These are phyloP conservation scores for Eurytemora carolleeae DNA, from an alignment of 1,140 invertebrate species.

Conservation along the genomic window DNA sequence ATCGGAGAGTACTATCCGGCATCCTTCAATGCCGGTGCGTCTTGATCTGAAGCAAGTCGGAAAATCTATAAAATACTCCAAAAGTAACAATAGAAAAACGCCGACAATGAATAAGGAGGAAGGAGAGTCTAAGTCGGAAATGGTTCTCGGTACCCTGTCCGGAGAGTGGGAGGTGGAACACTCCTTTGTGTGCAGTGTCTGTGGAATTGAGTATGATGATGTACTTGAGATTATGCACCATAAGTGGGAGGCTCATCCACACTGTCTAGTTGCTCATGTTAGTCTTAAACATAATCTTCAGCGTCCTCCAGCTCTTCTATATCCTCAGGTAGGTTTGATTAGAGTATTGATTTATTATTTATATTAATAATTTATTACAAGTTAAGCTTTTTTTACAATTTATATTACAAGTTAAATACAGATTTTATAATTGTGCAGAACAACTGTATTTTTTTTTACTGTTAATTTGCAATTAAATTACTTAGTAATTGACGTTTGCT, in stretches of 20 bases:
- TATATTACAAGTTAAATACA: too few relatives aligned
- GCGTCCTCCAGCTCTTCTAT: background rate
- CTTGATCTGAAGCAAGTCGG: slow-evolving; percentile 9
- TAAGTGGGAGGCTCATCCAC: slow-evolving; percentile 11
- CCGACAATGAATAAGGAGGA: background rate
- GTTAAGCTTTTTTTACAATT: too few relatives aligned
- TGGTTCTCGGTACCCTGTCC: background rate
- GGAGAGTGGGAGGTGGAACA: slow-evolving; percentile 8
- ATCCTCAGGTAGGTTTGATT: background rate
- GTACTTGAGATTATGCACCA: slow-evolving; percentile 4
- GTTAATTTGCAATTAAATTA: too few relatives aligned
- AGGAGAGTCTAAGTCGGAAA: too few relatives aligned
- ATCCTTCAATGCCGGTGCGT: background rate
- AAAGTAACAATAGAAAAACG: too few relatives aligned
- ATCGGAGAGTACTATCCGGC: background rate
- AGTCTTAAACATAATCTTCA: background rate
- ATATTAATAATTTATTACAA: too few relatives aligned
- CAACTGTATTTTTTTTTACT: too few relatives aligned
- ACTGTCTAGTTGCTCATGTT: slow-evolving; percentile 5
- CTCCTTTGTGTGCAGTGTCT: slow-evolving; percentile 4
- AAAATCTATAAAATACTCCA: slow-evolving; percentile 1
- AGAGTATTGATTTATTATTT: too few relatives aligned
- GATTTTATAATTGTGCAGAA: too few relatives aligned
- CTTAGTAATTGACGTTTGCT: too few relatives aligned
- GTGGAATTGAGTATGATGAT: slow-evolving; percentile 5